Base-by-base conservation (phyloP, 2,797 vertebrate genomes). In the Lithobates pipiens region DNA sequence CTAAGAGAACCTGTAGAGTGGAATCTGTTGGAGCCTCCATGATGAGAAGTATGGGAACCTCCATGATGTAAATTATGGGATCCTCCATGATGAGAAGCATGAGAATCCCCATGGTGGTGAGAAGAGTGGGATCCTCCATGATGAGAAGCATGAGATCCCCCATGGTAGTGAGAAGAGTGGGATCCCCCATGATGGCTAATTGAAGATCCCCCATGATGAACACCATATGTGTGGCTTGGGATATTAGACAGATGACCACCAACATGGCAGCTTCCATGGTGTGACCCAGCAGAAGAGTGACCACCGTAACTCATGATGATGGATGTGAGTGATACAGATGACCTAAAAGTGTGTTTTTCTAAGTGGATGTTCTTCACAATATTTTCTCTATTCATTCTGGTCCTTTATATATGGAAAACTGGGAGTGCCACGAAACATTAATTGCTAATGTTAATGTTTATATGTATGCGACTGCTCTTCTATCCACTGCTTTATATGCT, bases 281-380 rank as follows among this genome's bases (percentile, higher is more conserved):
- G 44, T 3, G 76, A 84, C 78, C 83, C 68, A 63, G 83, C 23
- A 44, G 83, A 85, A 65, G 50, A 79, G 50, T 67, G 25, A 46
- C 25, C 54, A 73, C 76, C 61, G 54, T 74, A 65, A 42, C 76
- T 85, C 83, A 84, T 84, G 50, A 39, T 85, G 36, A 46, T 1
- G 2, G 44, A 39, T 42, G 3, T 25, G 36, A 50, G 11, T 16
- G 7, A 11, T 71, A 23, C 9, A 61, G 50, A 27, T 21, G 32
- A 85, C 25, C 9, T 23, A 8, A 42, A 76, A 32, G 5, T 15
- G 63, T 61, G 25, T 25, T 25, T 69, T 11, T 46, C 23, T 39
- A 63, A 13, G n/a, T 65, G 42, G 11, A 34, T 16, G 54, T 32
- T 13, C 6, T 77, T 71, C 16, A 1, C 5, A 25, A 16, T 73